Evolutionary conservation across 2,888 invertebrate species (phyloP).

Genomic region (Ormia ochracea): DNA sequence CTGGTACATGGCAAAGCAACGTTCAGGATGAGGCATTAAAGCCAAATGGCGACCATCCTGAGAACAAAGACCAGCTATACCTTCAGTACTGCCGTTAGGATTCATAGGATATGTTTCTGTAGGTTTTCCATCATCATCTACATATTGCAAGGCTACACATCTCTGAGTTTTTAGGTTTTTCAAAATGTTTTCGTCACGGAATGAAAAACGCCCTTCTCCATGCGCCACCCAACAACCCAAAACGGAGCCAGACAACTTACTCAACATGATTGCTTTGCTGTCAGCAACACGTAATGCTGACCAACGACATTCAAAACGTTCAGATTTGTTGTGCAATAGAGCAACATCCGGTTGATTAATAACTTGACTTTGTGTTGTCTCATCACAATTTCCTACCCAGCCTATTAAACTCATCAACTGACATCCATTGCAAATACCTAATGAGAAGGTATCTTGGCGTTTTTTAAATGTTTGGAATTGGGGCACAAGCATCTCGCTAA

Average conservation of each 20-base stretch:
- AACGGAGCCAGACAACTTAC: slow-evolving; percentile 90
- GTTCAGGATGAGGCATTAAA: slow-evolving; percentile 99
- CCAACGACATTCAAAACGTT: slow-evolving; percentile 89
- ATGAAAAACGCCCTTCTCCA: slow-evolving; percentile 91
- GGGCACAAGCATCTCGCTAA: slow-evolving; percentile 84
- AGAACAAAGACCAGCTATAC: slow-evolving; percentile 93
- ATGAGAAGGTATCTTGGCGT: slow-evolving; percentile 90
- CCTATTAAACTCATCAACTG: slow-evolving; percentile 96
- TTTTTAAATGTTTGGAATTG: slow-evolving; percentile 88
- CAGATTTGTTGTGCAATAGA: slow-evolving; percentile 91
- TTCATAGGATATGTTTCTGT: slow-evolving; percentile 94
- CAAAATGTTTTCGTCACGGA: slow-evolving; percentile 78
- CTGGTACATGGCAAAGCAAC: slow-evolving; percentile 93
- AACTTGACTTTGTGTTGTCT: slow-evolving; percentile 21
- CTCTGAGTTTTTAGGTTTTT: slow-evolving; percentile 78
- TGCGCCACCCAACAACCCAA: slow-evolving; percentile 98
- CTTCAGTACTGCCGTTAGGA: slow-evolving; percentile 92
- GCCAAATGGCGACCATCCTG: slow-evolving; percentile 94
- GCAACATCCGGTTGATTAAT: slow-evolving; percentile 80
- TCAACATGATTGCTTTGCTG: slow-evolving; percentile 86
- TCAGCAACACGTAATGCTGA: slow-evolving; percentile 85
- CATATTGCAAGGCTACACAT: slow-evolving; percentile 88
- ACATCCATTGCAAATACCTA: slow-evolving; percentile 99
- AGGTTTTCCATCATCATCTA: slow-evolving; percentile 85
- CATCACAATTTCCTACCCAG: slow-evolving; percentile 86